phyloP scores from a whole-genome alignment of 2,888 invertebrate species.

The Xestobium rufovillosum region DNA sequence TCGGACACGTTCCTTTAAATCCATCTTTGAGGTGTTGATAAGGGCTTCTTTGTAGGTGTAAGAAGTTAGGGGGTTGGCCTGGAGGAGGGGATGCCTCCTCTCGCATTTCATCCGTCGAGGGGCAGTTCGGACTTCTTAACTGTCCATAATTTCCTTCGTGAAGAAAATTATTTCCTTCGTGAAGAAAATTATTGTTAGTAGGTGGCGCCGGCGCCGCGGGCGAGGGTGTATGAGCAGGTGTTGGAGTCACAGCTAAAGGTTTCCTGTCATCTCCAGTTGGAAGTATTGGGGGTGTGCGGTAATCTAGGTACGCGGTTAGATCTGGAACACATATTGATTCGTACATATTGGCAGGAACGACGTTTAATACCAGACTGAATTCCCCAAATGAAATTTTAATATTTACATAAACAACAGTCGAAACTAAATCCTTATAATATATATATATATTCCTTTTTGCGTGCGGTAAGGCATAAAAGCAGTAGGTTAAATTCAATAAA shows the following conservation, averaged over 20 bases:
- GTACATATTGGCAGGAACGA: constrained; percentile 66
- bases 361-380: too few relatives aligned
- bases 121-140: constrained; percentile 49
- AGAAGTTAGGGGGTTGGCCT: constrained; percentile 32
- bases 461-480: constrained; percentile 69
- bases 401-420: too few relatives aligned
- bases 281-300: constrained; percentile 40
- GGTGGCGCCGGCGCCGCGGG: constrained; percentile 30
- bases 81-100: constrained; percentile 45
- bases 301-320: constrained; percentile 59
- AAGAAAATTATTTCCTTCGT: constrained; percentile 60
- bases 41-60: constrained; percentile 39
- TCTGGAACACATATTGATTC: constrained; percentile 76
- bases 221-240: constrained; percentile 44
- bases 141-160: constrained; percentile 52
- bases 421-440: too few relatives aligned
- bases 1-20: too few relatives aligned
- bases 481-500: too few relatives aligned
- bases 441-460: constrained; percentile 34
- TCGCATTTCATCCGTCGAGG: constrained; percentile 44
- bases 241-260: constrained; percentile 38
- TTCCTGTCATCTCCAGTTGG: constrained; percentile 42
- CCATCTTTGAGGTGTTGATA: constrained; percentile 41
- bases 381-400: too few relatives aligned
- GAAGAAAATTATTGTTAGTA: constrained; percentile 40